A percentile compares a stretch with the other conserved stretches of the same genome.
Evolutionary conservation across 1,140 invertebrate genomes (phyloP).

Genomic region (Tetramorium simillimum): DNA sequence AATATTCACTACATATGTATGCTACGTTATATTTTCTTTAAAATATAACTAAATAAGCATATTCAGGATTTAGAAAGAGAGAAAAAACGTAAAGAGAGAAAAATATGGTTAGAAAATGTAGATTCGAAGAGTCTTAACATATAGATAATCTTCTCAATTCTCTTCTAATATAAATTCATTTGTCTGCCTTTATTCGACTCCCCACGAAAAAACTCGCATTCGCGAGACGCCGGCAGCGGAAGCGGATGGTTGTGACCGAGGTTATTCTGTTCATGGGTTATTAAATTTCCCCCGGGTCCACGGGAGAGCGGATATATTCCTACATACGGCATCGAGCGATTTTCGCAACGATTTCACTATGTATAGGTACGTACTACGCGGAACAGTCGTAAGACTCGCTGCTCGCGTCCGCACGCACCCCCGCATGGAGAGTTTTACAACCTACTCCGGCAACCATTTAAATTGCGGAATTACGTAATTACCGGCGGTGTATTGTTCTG

Average conservation of each 20-base stretch:
- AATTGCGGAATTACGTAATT: constrained; percentile 80
- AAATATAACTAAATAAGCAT: neutral
- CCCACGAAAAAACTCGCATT: neutral
- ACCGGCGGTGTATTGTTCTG: constrained; percentile 79
- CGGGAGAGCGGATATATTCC: neutral
- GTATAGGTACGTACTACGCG: constrained; percentile 17
- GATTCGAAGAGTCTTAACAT: no score
- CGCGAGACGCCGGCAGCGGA: constrained; percentile 22
- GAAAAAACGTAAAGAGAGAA: neutral
- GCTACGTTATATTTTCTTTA: neutral
- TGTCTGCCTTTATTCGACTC: neutral
- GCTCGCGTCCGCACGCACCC: neutral
- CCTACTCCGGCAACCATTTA: constrained; percentile 70
- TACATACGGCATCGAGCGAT: neutral
- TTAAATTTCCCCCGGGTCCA: constrained; percentile 72
- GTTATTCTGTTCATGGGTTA: constrained; percentile 74
- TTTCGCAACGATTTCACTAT: constrained; percentile 60
- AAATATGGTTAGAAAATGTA: neutral
- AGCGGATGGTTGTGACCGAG: constrained; percentile 46
- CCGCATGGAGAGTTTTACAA: constrained; percentile 65
- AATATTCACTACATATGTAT: neutral
- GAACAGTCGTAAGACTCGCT: constrained; percentile 7
- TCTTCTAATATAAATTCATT: neutral
- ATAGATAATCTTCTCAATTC: no score
- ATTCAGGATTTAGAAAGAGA: neutral